A percentile compares a stretch with the other conserved stretches of the same genome.
phyloP scores from a whole-genome alignment of 2,113 vertebrate genomes.

The Microcebus lehilahytsara region DNA sequence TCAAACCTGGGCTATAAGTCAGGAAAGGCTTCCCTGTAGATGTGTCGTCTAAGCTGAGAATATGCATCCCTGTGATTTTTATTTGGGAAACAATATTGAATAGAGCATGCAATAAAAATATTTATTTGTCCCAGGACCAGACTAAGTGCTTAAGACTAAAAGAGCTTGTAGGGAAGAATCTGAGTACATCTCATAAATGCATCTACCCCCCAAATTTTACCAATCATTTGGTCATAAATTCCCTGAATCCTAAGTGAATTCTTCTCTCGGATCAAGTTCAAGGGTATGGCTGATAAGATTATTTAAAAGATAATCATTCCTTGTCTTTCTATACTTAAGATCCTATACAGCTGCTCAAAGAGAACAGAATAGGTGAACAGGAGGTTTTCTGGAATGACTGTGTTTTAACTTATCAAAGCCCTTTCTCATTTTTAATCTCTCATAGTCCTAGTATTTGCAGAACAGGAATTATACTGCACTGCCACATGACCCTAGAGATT shows the following conservation, averaged over 20 bases:
- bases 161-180: background rate
- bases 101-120: slow-evolving; percentile 15
- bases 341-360: background rate
- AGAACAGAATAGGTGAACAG: background rate
- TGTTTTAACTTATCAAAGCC: slow-evolving; percentile 19
- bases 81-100: slow-evolving; percentile 19
- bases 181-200: background rate
- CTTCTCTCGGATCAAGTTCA: background rate
- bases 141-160: background rate
- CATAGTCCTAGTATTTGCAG: background rate
- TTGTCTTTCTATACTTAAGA: background rate
- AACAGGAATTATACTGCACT: background rate
- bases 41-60: background rate
- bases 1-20: background rate
- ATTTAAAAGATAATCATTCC: background rate
- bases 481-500: background rate
- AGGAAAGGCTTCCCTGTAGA: background rate
- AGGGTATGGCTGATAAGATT: background rate
- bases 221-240: background rate
- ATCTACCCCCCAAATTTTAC: background rate
- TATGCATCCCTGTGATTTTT: background rate
- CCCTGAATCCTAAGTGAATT: background rate
- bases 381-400: background rate
- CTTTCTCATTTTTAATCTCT: background rate
- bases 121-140: background rate